These are phyloP conservation scores for Lucilia sericata DNA, from an alignment of 1,140 invertebrate species.

Conservation along the genomic window DNA sequence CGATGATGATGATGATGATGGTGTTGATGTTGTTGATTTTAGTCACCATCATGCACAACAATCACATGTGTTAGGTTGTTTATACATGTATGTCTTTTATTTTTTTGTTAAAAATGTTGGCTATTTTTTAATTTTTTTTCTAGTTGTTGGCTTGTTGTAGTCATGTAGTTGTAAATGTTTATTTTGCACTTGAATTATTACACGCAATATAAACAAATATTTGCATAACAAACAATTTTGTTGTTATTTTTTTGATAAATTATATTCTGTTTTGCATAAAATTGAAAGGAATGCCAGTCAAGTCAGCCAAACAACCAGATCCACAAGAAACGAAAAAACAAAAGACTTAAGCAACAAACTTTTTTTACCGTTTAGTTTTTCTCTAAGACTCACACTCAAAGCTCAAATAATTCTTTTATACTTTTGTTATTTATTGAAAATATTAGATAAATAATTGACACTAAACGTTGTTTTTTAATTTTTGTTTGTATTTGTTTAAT, in stretches of 20 bases:
- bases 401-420: too few relatives aligned
- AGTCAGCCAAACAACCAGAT: too few relatives aligned
- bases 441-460: too few relatives aligned
- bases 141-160: not conserved
- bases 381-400: too few relatives aligned
- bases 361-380: constrained; percentile 1
- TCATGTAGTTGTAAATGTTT: constrained; percentile 36
- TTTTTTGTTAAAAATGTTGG: not conserved
- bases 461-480: not conserved
- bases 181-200: constrained; percentile 43
- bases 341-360: constrained; percentile 40
- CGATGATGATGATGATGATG: not conserved
- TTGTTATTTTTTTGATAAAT: not conserved
- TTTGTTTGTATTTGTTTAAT: constrained; percentile 18
- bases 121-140: not conserved
- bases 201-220: constrained; percentile 43
- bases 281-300: constrained; percentile 17
- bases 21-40: too few relatives aligned
- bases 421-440: too few relatives aligned
- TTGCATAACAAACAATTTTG: constrained; percentile 32
- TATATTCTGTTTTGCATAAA: constrained; percentile 5
- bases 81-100: not conserved
- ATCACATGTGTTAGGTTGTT: not conserved
- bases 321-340: not conserved
- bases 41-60: too few relatives aligned